These are phyloP conservation scores for Umimayanthus kanabou DNA, from an alignment of 92 coral and sea anemone genomes.

Conservation along the genomic window DNA sequence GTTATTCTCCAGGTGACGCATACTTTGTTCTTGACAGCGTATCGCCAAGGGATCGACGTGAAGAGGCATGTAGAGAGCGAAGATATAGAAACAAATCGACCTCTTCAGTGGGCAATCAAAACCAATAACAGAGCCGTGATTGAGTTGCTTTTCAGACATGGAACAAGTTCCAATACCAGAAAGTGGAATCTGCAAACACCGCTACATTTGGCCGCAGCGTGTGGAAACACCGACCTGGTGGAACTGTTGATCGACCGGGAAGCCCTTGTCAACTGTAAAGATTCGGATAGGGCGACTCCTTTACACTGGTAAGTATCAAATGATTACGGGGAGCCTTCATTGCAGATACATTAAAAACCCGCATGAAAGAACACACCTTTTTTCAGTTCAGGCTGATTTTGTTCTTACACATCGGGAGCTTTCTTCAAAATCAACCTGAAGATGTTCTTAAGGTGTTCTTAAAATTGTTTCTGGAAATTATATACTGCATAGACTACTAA, in stretches of 20 bases:
- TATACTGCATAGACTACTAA: too few species aligned
- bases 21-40: neutral
- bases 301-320: slow-evolving; percentile 24
- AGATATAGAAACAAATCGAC: slow-evolving; percentile 35
- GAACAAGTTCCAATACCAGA: slow-evolving; percentile 37
- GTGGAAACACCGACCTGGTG: slow-evolving; percentile 23
- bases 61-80: slow-evolving; percentile 28
- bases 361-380: too few species aligned
- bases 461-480: too few species aligned
- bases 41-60: slow-evolving; percentile 22
- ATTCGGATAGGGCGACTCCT: slow-evolving; percentile 25
- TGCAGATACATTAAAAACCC: too few species aligned
- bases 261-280: slow-evolving; percentile 30
- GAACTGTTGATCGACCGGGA: slow-evolving; percentile 17
- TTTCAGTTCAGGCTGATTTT: too few species aligned
- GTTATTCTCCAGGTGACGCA: neutral
- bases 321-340: neutral
- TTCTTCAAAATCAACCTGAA: too few species aligned
- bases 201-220: slow-evolving; percentile 11
- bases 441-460: too few species aligned
- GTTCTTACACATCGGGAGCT: too few species aligned
- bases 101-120: slow-evolving; percentile 37
- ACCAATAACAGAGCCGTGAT: slow-evolving; percentile 13
- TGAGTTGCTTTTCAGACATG: slow-evolving; percentile 33
- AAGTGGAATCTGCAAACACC: slow-evolving; percentile 36